Percentiles rank a stretch among this genome's conserved stretches.
These are phyloP conservation scores for Morus bassanus DNA, from an alignment of 2,797 vertebrate genomes.

Conservation along the genomic window DNA sequence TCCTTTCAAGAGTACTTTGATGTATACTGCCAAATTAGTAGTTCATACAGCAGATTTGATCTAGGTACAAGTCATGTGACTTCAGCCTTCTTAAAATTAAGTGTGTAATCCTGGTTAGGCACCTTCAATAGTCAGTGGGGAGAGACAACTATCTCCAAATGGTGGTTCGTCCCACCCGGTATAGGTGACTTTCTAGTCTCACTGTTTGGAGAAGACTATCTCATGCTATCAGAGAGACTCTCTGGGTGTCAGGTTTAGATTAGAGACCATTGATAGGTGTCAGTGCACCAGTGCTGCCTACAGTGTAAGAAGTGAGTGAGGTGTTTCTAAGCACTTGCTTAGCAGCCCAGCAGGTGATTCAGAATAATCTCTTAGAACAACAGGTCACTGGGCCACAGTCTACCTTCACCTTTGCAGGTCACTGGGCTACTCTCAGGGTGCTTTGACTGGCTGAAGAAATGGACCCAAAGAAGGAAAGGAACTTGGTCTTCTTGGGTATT, in stretches of 20 bases:
- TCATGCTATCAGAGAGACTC: background rate
- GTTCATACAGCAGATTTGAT: background rate
- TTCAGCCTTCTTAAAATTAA: background rate
- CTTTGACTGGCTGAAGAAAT: background rate
- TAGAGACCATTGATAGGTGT: background rate
- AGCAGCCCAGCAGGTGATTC: background rate
- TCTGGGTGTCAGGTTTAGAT: background rate
- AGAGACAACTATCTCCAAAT: background rate
- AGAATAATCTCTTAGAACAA: background rate
- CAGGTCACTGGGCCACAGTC: background rate
- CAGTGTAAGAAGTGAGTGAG: background rate
- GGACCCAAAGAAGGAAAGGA: background rate
- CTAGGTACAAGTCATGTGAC: background rate
- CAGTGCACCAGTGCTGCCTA: background rate
- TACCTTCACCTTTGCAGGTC: background rate
- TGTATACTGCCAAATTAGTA: background rate
- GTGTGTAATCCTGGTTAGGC: background rate
- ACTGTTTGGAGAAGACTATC: background rate
- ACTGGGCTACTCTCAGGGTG: background rate
- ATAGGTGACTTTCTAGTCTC: background rate
- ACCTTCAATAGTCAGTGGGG: background rate
- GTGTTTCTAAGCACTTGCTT: background rate
- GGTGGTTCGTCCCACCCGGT: background rate
- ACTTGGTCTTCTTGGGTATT: background rate
- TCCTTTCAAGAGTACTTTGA: background rate